A percentile compares a stretch with the other conserved stretches of the same genome.
These are phyloP conservation scores for Gasteruption jaculator DNA, from an alignment of 2,888 invertebrate species.

Conservation along the genomic window DNA sequence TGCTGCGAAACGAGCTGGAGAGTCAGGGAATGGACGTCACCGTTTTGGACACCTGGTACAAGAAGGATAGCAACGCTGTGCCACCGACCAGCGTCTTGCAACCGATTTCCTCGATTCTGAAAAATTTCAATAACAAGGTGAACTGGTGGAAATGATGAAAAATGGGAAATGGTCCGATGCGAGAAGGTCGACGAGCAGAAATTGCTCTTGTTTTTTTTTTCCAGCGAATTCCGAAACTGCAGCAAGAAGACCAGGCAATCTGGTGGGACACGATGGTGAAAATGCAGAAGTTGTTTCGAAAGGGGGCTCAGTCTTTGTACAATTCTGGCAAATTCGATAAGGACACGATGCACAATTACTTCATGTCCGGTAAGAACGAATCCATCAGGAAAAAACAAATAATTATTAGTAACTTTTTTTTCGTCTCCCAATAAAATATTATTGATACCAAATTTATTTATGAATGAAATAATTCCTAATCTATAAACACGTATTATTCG, in stretches of 20 bases:
- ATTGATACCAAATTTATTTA: constrained; percentile 1
- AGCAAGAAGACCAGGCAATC: constrained; percentile 92
- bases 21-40: constrained; percentile 78
- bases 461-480: constrained; percentile 1
- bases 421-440: constrained; percentile 7
- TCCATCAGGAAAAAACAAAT: no score
- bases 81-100: constrained; percentile 93
- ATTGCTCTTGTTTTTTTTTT: constrained; percentile 11
- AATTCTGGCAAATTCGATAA: constrained; percentile 82
- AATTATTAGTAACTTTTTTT: no score
- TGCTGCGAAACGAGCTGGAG: constrained; percentile 80
- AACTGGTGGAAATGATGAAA: no score
- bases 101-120: constrained; percentile 93
- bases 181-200: constrained; percentile 8
- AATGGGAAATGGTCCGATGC: not conserved
- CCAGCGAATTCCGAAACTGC: constrained; percentile 87
- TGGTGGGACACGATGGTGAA: constrained; percentile 98
- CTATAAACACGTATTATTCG: no score
- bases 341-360: constrained; percentile 95
- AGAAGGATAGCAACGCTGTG: constrained; percentile 93
- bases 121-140: constrained; percentile 97
- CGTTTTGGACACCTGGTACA: constrained; percentile 90
- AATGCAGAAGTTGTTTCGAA: constrained; percentile 91
- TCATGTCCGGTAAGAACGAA: constrained; percentile 94
- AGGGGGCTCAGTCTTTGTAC: constrained; percentile 82